Evolutionary conservation across 2,113 vertebrate genomes (phyloP), one percentile per base, ranked within the genome.

Genomic region (Meles meles): DNA sequence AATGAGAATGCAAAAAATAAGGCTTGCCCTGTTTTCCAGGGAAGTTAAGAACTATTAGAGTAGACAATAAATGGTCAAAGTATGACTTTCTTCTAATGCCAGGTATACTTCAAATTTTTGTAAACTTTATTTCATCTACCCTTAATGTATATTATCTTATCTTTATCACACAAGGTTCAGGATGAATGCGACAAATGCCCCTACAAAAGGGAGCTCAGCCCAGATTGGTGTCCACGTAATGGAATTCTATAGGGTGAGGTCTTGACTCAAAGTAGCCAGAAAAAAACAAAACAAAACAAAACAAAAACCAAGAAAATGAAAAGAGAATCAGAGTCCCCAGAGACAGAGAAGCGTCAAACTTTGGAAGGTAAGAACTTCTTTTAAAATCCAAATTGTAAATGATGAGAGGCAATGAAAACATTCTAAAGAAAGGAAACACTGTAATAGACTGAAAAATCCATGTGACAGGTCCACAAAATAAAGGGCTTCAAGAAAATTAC

Each of bases 251-350:
- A 25, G 14, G 20, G 55, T 91, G n/a, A 87, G 1, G 5, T 67
- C 21, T 84, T 84, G 44, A 37, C 31, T 44, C 83, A 37, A 85
- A 89, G 29, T 99, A 84, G 44, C 29, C 15, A 47, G 31, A 44
- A 59, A 80, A 23, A 57, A 80, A 21, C 31, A 76, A 37, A 72
- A 52, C 14, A 52, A 52, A 17, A 55, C 5, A 55, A 55, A 18
- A 52, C 15, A 52, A 55, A 18, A 55, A 55, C 0, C 42, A 76
- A 47, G 20, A 37, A 49, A 5, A 72, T 3, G 25, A 74, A 72
- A 74, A 47, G 17, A 76, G 49, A 65, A 49, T 15, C 20, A 5
- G 11, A 79, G 20, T 31, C 12, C 14, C 20, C 63, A 55, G 37
- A 92, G 61, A 63, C 2, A 72, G 7, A 44, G 23, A 52, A 65